phyloP scores from a whole-genome alignment of 2,888 invertebrate genomes.

The Falcaria lacertinaria region DNA sequence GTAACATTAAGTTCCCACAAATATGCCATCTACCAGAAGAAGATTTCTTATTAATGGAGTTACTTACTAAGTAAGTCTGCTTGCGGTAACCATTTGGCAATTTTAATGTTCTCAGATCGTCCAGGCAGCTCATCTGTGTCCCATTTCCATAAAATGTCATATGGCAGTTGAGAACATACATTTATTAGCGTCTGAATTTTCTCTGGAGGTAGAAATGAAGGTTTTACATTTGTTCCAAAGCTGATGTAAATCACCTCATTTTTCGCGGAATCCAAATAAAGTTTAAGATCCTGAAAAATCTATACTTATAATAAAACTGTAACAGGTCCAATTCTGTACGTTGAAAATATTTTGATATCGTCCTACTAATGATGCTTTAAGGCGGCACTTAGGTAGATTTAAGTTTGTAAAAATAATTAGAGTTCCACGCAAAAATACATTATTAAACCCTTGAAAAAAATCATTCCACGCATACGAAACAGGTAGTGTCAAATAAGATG shows the following conservation, averaged over 20 bases:
- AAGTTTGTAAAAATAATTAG: no score
- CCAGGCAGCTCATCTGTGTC: conserved; percentile 48
- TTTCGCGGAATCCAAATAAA: conserved; percentile 48
- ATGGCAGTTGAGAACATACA: conserved; percentile 56
- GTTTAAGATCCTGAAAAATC: conserved; percentile 43
- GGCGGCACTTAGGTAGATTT: no score
- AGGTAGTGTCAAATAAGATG: no score
- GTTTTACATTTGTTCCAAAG: conserved; percentile 57
- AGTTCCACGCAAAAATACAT: no score
- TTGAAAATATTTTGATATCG: no score
- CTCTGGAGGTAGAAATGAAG: conserved; percentile 40
- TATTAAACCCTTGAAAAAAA: no score
- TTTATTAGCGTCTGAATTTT: conserved; percentile 37
- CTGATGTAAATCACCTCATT: conserved; percentile 67
- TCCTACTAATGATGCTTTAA: no score
- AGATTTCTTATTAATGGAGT: no score
- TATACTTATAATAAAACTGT: not conserved
- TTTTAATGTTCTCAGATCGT: conserved; percentile 49
- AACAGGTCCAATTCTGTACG: no score
- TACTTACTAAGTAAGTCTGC: conserved; percentile 55
- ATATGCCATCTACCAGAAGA: no score
- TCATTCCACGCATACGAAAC: no score
- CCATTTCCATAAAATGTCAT: conserved; percentile 68
- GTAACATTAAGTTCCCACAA: no score
- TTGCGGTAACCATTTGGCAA: conserved; percentile 69